phyloP scores from a whole-genome alignment of 2,888 invertebrate species.

The Odontocolon sp. region DNA sequence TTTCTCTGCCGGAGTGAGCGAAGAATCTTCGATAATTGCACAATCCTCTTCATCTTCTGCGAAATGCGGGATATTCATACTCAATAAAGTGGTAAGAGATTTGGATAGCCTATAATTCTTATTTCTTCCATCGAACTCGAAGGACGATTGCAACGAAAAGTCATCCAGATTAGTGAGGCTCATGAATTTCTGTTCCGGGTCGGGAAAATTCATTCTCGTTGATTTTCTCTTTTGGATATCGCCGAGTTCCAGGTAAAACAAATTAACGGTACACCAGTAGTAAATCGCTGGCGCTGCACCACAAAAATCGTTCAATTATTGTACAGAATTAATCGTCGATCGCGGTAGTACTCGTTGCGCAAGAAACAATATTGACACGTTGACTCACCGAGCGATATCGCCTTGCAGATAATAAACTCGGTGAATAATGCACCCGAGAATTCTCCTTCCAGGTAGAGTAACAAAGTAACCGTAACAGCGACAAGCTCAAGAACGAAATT shows the following conservation, averaged over 20 bases:
- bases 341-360: background rate
- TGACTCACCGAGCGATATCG: slow-evolving; percentile 65
- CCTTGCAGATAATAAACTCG: slow-evolving; percentile 70
- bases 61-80: slow-evolving; percentile 60
- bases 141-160: slow-evolving; percentile 11
- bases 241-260: slow-evolving; percentile 65
- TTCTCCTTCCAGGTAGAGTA: slow-evolving; percentile 66
- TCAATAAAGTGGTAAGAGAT: slow-evolving; percentile 64
- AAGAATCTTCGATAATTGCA: slow-evolving; percentile 45
- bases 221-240: slow-evolving; percentile 47
- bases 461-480: slow-evolving; percentile 61
- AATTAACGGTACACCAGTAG: slow-evolving; percentile 70
- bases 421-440: slow-evolving; percentile 63
- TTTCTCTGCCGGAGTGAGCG: slow-evolving; percentile 65
- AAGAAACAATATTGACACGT: background rate
- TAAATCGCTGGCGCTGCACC: slow-evolving; percentile 68
- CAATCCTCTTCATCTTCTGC: slow-evolving; percentile 54
- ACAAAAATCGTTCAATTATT: slow-evolving; percentile 8
- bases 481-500: slow-evolving; percentile 71
- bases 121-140: slow-evolving; percentile 34
- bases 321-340: background rate
- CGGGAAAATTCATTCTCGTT: slow-evolving; percentile 7
- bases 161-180: slow-evolving; percentile 62
- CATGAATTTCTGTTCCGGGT: slow-evolving; percentile 30
- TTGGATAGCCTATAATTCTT: slow-evolving; percentile 44